Evolutionary conservation across 2,113 vertebrate species (phyloP), one percentile per base, ranked within the genome.

Genomic region (Meleagris gallopavo): DNA sequence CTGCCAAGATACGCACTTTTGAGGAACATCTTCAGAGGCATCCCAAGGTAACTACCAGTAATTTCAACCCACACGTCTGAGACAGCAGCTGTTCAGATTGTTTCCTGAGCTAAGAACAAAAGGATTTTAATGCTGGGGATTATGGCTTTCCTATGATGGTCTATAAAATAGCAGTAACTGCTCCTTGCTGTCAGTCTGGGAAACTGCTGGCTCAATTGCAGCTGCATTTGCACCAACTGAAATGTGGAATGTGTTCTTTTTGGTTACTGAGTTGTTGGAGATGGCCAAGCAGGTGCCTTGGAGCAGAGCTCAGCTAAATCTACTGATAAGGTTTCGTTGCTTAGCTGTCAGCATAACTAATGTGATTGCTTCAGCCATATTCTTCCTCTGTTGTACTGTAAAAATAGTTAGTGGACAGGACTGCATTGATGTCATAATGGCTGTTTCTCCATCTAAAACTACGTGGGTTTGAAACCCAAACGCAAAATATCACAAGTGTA

Each of bases 21-120:
- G 98, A 99, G 96, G 99, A 99, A 69, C 99, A 99, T 85, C 95
- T 99, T 90, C 98, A 98, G 57, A 98, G 94, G 92, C 98, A 99
- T 88, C 98, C 96, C 81, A 99, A 99, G 98, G 99, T 99, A 97
- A 97, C 72, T 24, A 22, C 24, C 13, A 0, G 75, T 48, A 8
- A 14, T 54, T 61, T 46, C 80, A 90, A 80, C 46, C 80, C 65
- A 27, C 83, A 1, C 0, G 0, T 55, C 50, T 27, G 40, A 57
- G 54, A 11, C 52, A n/a, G 75, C 76, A 78, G 79, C 88, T 96
- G 77, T 21, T 78, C 41, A 16, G 78, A 78, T 76, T 76, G 74
- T 73, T 91, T 78, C 24, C 57, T 87, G 22, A 27, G 62, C 55
- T 84, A 36, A 60, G 65, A 61, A 58, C 20, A 14, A 64, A 72